Base-by-base conservation (phyloP, 1,140 invertebrate species). In the Meloidogyne hapla region DNA sequence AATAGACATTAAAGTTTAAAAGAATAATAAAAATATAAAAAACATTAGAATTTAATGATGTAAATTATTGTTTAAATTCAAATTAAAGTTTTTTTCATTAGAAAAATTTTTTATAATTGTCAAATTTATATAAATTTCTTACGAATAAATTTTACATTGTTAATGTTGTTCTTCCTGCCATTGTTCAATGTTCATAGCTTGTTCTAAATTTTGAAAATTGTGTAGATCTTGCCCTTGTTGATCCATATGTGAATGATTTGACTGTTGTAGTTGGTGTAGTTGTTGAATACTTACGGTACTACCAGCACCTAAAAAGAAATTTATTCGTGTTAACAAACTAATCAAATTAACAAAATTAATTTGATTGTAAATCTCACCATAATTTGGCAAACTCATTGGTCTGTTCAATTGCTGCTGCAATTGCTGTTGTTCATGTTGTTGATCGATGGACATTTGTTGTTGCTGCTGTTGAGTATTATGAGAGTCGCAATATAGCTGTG, bases 311-410 rank as follows among this genome's bases (percentile, higher is more conserved):
- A n/a, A 56, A 56, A 56, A 8, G 33, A 33, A 33, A 42, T 70
- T n/a, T n/a, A n/a, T n/a, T n/a, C n/a, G n/a, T n/a, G n/a, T n/a
- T n/a, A n/a, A n/a, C n/a, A n/a, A n/a, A n/a, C n/a, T n/a, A n/a
- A n/a, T n/a, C n/a, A n/a, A n/a, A n/a, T n/a, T n/a, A n/a, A n/a
- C 33, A 38, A 56, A 33, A 18, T 62, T 18, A 3, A 71, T 1
- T 56, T 61, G 69, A 56, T 72, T 63, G 33, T 68, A n/a, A 33
- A 33, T 40, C 25, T 75, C 33, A n/a, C 70, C 71, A 61, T 75
- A 70, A 42, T 77, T 77, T 26, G 76, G 76, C 13, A 77, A 45
- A 75, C 76, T 77, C 76, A 77, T 75, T 65, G 76, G 76, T 9
- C 76, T n/a, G 26, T 73, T 33, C 75, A 65, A 40, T 56, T 77